phyloP scores from a whole-genome alignment of 2,113 vertebrate species.

The Porphyrio hochstetteri region DNA sequence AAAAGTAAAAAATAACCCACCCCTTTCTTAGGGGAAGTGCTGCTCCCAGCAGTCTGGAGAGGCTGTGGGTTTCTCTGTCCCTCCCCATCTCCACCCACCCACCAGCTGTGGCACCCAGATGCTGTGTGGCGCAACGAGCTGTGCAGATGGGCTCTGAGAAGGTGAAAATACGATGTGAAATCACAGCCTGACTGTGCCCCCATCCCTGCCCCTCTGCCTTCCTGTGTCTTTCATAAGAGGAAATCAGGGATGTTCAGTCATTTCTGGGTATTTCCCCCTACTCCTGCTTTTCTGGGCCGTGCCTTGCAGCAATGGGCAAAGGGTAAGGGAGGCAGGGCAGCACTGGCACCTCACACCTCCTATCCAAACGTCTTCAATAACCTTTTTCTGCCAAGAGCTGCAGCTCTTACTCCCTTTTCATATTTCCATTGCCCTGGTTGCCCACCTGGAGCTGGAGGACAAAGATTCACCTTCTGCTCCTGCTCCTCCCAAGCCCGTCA shows the following conservation, averaged over 20 bases:
- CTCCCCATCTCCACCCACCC: too few relatives aligned
- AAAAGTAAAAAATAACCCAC: neutral
- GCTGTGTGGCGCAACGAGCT: neutral
- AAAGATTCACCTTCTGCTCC: neutral
- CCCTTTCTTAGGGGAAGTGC: neutral
- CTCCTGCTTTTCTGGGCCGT: fast-evolving
- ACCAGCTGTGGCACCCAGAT: neutral
- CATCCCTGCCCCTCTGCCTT: neutral
- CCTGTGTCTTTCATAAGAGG: neutral
- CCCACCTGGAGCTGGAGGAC: neutral
- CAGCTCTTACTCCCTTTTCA: fast-evolving
- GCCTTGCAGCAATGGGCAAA: fast-evolving
- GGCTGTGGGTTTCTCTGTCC: neutral
- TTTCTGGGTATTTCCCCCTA: fast-evolving
- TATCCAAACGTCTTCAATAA: neutral
- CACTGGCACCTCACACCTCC: neutral
- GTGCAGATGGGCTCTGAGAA: neutral
- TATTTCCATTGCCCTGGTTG: neutral
- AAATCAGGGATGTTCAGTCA: neutral
- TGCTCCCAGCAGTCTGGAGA: neutral
- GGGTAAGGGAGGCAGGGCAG: neutral
- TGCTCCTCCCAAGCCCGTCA: neutral
- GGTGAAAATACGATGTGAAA: neutral
- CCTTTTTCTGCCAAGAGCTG: neutral
- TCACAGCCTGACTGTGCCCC: neutral